Evolutionary conservation across 1,140 invertebrate genomes (phyloP).

Genomic region (Aphelinus atriplicis): DNA sequence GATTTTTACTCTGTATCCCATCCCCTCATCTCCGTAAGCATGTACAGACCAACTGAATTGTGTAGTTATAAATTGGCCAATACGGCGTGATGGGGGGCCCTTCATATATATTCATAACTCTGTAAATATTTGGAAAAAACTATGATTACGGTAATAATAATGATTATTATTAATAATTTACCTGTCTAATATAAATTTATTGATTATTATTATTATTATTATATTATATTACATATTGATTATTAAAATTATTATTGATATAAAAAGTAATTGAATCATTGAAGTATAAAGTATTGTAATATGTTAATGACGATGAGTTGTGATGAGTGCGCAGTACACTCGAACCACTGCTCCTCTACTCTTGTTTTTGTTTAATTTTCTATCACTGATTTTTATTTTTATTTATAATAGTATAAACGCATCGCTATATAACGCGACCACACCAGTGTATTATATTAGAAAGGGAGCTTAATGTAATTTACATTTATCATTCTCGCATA

Average conservation of each 20-base stretch:
- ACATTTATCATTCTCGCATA: constrained; percentile 40
- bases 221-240: constrained; percentile 49
- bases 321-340: constrained; percentile 7
- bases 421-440: constrained; percentile 49
- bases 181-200: constrained; percentile 63
- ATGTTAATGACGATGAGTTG: constrained; percentile 46
- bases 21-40: constrained; percentile 13
- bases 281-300: constrained; percentile 55
- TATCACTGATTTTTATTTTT: constrained; percentile 28
- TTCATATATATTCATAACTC: constrained; percentile 37
- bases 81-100: constrained; percentile 34
- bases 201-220: constrained; percentile 54
- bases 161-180: constrained; percentile 64
- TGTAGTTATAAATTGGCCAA: constrained; percentile 45
- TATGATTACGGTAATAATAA: constrained; percentile 59
- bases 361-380: constrained; percentile 20
- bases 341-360: constrained; percentile 8
- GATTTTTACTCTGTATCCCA: constrained; percentile 7
- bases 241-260: constrained; percentile 49
- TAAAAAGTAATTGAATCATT: constrained; percentile 29
- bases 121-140: constrained; percentile 43
- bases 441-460: constrained; percentile 60
- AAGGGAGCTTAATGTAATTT: constrained; percentile 60
- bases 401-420: constrained; percentile 2
- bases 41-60: constrained; percentile 39